Base-by-base conservation (phyloP, 2,113 vertebrate species). In the Epinephelus fuscoguttatus region DNA sequence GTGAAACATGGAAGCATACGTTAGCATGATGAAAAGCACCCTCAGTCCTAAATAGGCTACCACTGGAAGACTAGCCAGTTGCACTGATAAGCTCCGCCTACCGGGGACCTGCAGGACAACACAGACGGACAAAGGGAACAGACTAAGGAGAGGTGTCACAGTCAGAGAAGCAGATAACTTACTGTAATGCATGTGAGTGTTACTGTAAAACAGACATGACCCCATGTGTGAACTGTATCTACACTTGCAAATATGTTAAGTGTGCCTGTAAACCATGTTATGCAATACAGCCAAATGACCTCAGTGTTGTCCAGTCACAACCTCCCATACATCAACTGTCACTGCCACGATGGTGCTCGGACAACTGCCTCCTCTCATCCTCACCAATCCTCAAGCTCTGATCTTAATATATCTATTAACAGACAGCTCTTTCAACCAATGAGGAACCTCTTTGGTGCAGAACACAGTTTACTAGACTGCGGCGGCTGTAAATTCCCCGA, bases 251-350 rank as follows among this genome's bases (percentile, higher is more conserved):
- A 33, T 15, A 23, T 19, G 45, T 30, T 49, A 10, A 12, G 63
- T 37, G 2, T 19, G n/a, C 18, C 53, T 14, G 5, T 45, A 13
- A 64, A 52, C 64, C 30, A 11, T 49, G 45, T 81, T 80, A 75
- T 69, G 74, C 23, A 89, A 84, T 45, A 4, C 4, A 77, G 76
- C 11, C 49, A 69, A 30, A 37, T 71, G 85, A 71, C 60, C 63
- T 30, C 42, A 37, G 33, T 3, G 9, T 4, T 13, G 1, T 40
- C 55, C 60, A 64, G n/a, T 74, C 66, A 14, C 33, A 15, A 6
- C 52, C 61, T 56, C 4, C 2, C 19, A 4, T 55, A 13, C 78
- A 40, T 62, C 18, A 33, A 14, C 50, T 57, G 80, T 18, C 67
- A 30, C 53, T 63, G 23, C 33, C 19, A 57, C 18, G 12, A 64